phyloP scores from a whole-genome alignment of 2,797 vertebrate genomes.

The Gila robusta region DNA sequence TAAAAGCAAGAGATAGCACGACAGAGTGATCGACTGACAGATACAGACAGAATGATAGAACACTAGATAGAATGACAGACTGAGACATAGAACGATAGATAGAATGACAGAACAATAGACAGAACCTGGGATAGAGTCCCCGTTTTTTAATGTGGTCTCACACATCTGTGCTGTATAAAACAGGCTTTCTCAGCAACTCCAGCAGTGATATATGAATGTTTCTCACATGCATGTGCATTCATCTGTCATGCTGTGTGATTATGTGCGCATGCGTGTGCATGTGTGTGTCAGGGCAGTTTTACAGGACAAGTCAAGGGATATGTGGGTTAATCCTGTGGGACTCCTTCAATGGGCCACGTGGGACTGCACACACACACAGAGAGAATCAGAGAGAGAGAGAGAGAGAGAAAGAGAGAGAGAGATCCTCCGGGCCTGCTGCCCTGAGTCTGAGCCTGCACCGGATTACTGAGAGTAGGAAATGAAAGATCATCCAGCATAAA shows the following conservation, averaged over 20 bases:
- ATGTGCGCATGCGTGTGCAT: slow-evolving; percentile 32
- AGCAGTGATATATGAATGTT: slow-evolving; percentile 23
- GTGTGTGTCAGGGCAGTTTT: slow-evolving; percentile 43
- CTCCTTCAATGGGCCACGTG: slow-evolving; percentile 81
- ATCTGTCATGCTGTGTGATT: slow-evolving; percentile 29
- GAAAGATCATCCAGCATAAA: slow-evolving; percentile 78
- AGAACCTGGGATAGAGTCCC: background rate
- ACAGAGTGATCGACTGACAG: background rate
- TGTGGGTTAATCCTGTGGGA: slow-evolving; percentile 81
- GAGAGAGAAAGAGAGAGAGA: slow-evolving; percentile 29
- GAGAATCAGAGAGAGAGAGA: slow-evolving; percentile 13
- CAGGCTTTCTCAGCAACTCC: slow-evolving; percentile 3
- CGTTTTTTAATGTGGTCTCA: background rate
- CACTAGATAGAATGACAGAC: background rate
- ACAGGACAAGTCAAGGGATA: slow-evolving; percentile 77
- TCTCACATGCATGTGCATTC: slow-evolving; percentile 45
- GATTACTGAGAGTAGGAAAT: slow-evolving; percentile 75
- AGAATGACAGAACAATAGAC: background rate
- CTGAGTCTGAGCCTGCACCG: slow-evolving; percentile 41
- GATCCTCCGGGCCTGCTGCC: slow-evolving; percentile 25
- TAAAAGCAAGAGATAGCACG: background rate
- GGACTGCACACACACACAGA: slow-evolving; percentile 48
- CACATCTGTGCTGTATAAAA: background rate
- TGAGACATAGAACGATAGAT: background rate
- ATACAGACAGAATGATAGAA: background rate